phyloP scores from a whole-genome alignment of 2,113 vertebrate species.

The Antennarius striatus region DNA sequence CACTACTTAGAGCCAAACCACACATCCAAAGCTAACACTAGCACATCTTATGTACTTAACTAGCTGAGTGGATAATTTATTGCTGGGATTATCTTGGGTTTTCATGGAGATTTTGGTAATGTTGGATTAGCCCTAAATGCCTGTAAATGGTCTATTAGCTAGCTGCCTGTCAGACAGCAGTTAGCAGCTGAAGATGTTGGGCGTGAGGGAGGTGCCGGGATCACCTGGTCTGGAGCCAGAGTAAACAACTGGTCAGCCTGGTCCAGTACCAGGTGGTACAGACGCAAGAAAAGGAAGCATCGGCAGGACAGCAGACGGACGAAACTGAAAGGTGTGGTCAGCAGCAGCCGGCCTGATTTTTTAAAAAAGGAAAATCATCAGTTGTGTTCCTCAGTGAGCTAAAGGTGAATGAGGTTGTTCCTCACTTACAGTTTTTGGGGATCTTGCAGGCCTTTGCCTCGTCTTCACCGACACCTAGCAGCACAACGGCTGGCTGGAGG shows the following conservation, averaged over 20 bases:
- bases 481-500: constrained; percentile 78
- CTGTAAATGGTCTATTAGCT: background rate
- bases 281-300: constrained; percentile 80
- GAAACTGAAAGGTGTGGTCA: constrained; percentile 87
- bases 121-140: no score
- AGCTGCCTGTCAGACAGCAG: background rate
- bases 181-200: no score
- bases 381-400: background rate
- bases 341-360: constrained; percentile 81
- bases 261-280: constrained; percentile 89
- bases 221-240: constrained; percentile 83
- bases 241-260: constrained; percentile 82
- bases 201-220: background rate
- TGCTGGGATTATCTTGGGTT: no score
- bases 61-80: no score
- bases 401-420: background rate
- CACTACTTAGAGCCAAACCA: no score
- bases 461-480: constrained; percentile 82
- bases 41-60: no score
- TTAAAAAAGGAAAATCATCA: background rate
- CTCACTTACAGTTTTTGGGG: constrained; percentile 79
- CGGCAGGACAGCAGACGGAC: constrained; percentile 81
- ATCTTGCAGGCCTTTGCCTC: constrained; percentile 80
- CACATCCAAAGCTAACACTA: no score
- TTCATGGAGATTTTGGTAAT: no score